These are phyloP conservation scores for Oithona nana DNA, from an alignment of 2,888 invertebrate genomes.

Conservation along the genomic window DNA sequence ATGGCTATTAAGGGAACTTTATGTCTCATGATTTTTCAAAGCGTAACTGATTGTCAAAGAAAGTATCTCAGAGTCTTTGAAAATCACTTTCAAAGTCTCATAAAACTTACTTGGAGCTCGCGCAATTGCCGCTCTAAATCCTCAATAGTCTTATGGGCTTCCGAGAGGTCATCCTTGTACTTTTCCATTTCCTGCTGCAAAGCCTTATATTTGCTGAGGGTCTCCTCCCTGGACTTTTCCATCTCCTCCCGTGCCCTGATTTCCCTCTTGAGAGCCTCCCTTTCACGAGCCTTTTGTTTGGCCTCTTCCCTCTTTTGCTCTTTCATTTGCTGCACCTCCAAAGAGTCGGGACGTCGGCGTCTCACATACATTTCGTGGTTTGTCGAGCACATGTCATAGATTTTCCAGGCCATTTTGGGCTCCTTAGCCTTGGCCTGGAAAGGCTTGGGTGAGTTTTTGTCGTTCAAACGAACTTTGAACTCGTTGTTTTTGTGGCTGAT, in stretches of 20 bases:
- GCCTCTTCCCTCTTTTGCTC: neutral
- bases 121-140: neutral
- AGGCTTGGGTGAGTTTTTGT: neutral
- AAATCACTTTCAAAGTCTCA: neutral
- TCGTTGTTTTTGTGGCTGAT: neutral
- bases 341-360: neutral
- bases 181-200: neutral
- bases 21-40: too few relatives aligned
- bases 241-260: neutral
- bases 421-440: neutral
- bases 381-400: neutral
- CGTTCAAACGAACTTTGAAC: neutral
- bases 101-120: neutral
- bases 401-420: neutral
- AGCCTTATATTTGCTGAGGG: neutral
- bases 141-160: neutral
- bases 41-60: too few relatives aligned
- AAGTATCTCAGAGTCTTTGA: neutral
- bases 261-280: neutral
- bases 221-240: neutral
- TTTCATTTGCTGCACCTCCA: conserved; percentile 5
- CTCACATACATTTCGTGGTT: conserved; percentile 3
- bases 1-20: too few relatives aligned
- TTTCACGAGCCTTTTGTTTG: neutral
- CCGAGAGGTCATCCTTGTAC: neutral